Conservation (phyloP, 2,888 invertebrate genomes). For the Escarpia spicata region DNA sequence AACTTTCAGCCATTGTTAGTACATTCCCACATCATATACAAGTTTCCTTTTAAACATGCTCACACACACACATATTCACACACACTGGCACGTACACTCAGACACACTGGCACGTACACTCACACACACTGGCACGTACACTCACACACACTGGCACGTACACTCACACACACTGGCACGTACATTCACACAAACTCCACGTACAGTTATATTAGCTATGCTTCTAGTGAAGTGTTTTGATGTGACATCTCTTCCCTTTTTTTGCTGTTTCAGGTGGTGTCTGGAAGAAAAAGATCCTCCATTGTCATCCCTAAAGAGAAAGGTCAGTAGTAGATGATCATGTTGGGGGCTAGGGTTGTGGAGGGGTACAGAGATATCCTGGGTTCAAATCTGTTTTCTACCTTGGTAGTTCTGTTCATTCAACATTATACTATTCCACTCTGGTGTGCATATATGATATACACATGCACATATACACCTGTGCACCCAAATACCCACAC, state of each 20-base stretch:
- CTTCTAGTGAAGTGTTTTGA: not conserved
- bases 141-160: not conserved
- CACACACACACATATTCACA: not conserved
- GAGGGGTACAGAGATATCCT: too few species aligned
- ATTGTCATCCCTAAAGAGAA: not conserved
- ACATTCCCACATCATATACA: not conserved
- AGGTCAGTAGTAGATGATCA: not conserved
- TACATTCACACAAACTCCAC: too few species aligned
- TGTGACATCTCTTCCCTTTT: not conserved
- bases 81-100: not conserved
- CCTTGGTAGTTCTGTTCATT: too few species aligned
- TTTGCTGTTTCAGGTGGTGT: not conserved
- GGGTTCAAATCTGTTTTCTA: too few species aligned
- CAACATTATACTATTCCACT: too few species aligned
- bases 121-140: not conserved
- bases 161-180: not conserved
- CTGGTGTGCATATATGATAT: too few species aligned
- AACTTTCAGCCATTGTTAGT: too few species aligned
- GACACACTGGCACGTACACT: not conserved
- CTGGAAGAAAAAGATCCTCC: not conserved
- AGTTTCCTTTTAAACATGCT: not conserved
- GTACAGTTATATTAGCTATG: not conserved
- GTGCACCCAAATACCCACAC: too few species aligned
- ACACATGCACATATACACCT: too few species aligned
- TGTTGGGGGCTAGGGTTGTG: too few species aligned